Percentiles rank a stretch among this genome's conserved stretches.
Conservation (phyloP, 2,888 invertebrate genomes). For the Lasioglossum zephyrum region DNA sequence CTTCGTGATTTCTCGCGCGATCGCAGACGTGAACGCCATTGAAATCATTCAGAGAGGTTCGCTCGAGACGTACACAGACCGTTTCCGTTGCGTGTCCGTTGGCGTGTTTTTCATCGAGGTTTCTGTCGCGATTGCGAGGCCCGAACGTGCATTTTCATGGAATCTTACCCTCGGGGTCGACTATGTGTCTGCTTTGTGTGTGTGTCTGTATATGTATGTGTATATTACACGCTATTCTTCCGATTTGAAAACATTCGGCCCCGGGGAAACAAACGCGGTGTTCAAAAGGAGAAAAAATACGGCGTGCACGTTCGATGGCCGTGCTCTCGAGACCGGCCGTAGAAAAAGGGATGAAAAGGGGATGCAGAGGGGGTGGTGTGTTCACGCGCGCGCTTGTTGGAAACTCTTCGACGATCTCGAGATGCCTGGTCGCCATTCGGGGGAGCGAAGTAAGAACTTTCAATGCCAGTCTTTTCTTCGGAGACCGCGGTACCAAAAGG, state of each 20-base stretch:
- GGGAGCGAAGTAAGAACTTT: slow-evolving; percentile 73
- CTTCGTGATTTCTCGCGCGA: slow-evolving; percentile 11
- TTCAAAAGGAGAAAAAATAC: background rate
- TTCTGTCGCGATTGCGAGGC: background rate
- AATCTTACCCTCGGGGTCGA: background rate
- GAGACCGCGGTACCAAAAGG: slow-evolving; percentile 47
- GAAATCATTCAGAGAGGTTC: background rate
- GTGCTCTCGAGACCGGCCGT: slow-evolving; percentile 37
- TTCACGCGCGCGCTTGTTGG: slow-evolving; percentile 11
- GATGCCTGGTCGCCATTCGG: slow-evolving; percentile 53
- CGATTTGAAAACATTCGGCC: slow-evolving; percentile 12
- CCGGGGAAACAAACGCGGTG: slow-evolving; percentile 11
- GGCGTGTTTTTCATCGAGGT: background rate
- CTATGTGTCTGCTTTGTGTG: background rate
- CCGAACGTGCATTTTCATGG: slow-evolving; percentile 2
- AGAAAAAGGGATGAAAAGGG: slow-evolving; percentile 4
- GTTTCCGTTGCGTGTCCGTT: background rate
- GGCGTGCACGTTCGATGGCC: slow-evolving; percentile 34
- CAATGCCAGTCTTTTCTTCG: slow-evolving; percentile 62
- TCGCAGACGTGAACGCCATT: background rate
- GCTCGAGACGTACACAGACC: background rate
- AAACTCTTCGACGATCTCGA: slow-evolving; percentile 54
- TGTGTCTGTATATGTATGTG: background rate
- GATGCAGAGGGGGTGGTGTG: slow-evolving; percentile 1
- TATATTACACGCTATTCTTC: background rate